Evolutionary conservation across 2,797 vertebrate species (phyloP).

Genomic region (Sylvilagus floridanus): DNA sequence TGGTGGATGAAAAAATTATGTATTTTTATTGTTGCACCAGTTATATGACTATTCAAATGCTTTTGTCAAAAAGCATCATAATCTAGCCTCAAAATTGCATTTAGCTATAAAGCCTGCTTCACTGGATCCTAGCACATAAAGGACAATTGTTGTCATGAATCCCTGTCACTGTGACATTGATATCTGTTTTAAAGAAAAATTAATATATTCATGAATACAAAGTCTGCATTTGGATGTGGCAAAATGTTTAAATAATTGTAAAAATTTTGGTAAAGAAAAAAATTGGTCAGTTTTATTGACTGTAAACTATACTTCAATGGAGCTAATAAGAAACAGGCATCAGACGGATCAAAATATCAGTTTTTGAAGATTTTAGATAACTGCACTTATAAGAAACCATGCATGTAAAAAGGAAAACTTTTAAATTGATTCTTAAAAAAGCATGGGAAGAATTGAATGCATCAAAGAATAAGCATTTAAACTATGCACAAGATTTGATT

Average conservation of each 20-base stretch:
- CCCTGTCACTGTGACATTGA: no score
- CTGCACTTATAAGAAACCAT: background rate
- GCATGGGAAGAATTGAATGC: background rate
- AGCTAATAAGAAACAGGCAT: conserved; percentile 2
- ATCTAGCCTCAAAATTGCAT: background rate
- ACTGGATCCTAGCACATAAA: no score
- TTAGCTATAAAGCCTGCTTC: no score
- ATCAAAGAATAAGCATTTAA: background rate
- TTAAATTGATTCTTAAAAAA: background rate
- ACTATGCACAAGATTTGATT: background rate
- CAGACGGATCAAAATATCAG: background rate
- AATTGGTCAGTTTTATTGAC: background rate
- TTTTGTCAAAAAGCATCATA: background rate
- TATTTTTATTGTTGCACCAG: background rate
- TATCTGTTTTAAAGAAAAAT: no score
- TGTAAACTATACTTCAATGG: background rate
- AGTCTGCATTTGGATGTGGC: no score
- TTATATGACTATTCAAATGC: background rate
- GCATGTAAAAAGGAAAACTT: background rate
- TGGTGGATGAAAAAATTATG: background rate
- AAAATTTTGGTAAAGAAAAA: no score
- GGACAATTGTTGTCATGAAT: no score
- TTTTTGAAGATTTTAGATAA: background rate
- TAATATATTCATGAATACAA: no score
- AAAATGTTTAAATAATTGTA: no score